phyloP scores from a whole-genome alignment of 2,888 invertebrate genomes.

The Furcula furcula region DNA sequence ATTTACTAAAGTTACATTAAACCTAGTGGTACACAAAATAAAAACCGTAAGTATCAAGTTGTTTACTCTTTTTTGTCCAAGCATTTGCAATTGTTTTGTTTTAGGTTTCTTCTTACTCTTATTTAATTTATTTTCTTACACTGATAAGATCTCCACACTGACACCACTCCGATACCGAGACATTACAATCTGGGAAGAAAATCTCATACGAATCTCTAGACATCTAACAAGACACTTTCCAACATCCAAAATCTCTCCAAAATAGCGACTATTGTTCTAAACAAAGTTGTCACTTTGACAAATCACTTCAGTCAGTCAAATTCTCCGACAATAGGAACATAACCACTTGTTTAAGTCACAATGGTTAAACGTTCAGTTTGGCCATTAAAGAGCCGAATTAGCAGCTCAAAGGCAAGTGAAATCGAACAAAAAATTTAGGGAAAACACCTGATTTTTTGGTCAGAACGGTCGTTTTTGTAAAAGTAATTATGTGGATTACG shows the following conservation, averaged over 20 bases:
- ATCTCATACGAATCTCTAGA: too few relatives aligned
- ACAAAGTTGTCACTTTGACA: slow-evolving; percentile 4
- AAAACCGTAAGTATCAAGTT: too few relatives aligned
- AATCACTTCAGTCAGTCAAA: slow-evolving; percentile 1
- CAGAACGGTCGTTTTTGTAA: slow-evolving; percentile 25
- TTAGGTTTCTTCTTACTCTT: too few relatives aligned
- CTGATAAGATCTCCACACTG: too few relatives aligned
- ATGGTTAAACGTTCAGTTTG: slow-evolving; percentile 1
- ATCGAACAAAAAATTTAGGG: slow-evolving; percentile 21
- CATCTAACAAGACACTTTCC: too few relatives aligned
- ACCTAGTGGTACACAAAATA: too few relatives aligned
- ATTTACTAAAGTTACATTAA: too few relatives aligned
- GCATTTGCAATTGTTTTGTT: too few relatives aligned
- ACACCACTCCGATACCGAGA: too few relatives aligned
- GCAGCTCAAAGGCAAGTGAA: slow-evolving; percentile 24
- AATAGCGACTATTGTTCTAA: neutral
- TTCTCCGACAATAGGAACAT: slow-evolving; percentile 8
- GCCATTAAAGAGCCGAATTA: slow-evolving; percentile 15
- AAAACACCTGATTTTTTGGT: slow-evolving; percentile 6
- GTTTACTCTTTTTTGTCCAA: too few relatives aligned
- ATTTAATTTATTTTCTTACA: too few relatives aligned
- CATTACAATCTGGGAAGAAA: too few relatives aligned
- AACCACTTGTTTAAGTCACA: neutral
- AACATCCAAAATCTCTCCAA: slow-evolving; percentile 7
- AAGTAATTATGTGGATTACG: slow-evolving; percentile 36